These are phyloP conservation scores for Encarsia formosa DNA, from an alignment of 2,888 invertebrate species.

Conservation along the genomic window DNA sequence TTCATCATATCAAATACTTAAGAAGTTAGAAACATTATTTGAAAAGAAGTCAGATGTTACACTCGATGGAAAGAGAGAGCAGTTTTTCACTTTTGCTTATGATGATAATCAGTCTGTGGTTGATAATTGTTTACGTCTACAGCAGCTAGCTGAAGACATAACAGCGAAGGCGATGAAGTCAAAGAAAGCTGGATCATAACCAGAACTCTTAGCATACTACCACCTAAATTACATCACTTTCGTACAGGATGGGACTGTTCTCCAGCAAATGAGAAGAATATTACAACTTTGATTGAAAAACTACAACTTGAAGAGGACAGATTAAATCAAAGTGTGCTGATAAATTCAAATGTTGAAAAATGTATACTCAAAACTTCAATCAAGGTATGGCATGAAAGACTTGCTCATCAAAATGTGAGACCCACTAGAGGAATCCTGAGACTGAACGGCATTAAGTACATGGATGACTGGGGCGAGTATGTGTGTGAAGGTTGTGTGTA, in stretches of 20 bases:
- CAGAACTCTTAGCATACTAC: conserved; percentile 20
- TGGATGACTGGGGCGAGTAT: conserved; percentile 31
- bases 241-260: conserved; percentile 24
- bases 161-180: conserved; percentile 19
- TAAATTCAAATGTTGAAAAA: conserved; percentile 27
- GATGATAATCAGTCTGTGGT: conserved; percentile 26
- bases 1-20: conserved; percentile 27
- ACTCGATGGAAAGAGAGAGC: conserved; percentile 25
- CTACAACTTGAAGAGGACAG: conserved; percentile 31
- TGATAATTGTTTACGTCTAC: conserved; percentile 30
- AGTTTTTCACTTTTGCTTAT: conserved; percentile 32
- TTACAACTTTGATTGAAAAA: conserved; percentile 4
- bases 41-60: conserved; percentile 31
- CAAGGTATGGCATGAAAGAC: conserved; percentile 34
- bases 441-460: conserved; percentile 27
- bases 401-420: conserved; percentile 34
- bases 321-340: conserved; percentile 37
- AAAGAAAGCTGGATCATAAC: conserved; percentile 20
- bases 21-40: conserved; percentile 30
- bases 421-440: conserved; percentile 30
- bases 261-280: conserved; percentile 10
- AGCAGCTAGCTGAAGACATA: conserved; percentile 14
- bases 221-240: conserved; percentile 26
- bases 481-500: conserved; percentile 33
- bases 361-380: conserved; percentile 22